A percentile compares a stretch with the other conserved stretches of the same genome.
Evolutionary conservation across 2,888 invertebrate species (phyloP).

Genomic region (Prosopocoilus inquinatus): DNA sequence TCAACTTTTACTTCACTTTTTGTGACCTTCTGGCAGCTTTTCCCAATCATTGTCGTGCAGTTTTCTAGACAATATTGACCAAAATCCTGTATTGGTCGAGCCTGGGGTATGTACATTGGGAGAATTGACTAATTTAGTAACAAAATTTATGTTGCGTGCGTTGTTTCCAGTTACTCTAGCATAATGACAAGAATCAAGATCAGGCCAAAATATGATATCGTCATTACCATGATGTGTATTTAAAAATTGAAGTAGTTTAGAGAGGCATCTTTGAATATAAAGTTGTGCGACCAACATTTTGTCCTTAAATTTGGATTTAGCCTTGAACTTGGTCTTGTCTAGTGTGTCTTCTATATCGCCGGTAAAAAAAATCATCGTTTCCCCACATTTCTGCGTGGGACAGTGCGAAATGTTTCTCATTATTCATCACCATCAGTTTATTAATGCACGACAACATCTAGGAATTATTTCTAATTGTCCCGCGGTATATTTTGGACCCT

Average conservation of each 20-base stretch:
- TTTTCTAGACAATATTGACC: constrained; percentile 3
- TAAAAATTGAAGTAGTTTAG: no score
- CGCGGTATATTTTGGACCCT: no score
- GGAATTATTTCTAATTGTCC: not conserved
- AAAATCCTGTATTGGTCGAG: constrained; percentile 16
- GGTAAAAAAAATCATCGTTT: not conserved
- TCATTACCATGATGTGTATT: no score
- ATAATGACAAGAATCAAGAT: not conserved
- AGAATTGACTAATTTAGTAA: constrained; percentile 10
- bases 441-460: not conserved
- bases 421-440: not conserved
- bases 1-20: no score
- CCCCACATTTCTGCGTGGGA: not conserved
- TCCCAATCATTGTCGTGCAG: constrained; percentile 6
- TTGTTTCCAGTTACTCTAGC: not conserved
- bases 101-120: constrained; percentile 10
- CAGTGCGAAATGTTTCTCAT: not conserved
- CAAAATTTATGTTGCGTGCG: no score
- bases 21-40: no score
- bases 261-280: not conserved
- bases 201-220: not conserved
- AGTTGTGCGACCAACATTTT: not conserved
- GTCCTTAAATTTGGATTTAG: not conserved
- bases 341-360: not conserved
- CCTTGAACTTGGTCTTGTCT: not conserved